Evolutionary conservation across 2,888 invertebrate species (phyloP).

Genomic region (Torymus tubicola): DNA sequence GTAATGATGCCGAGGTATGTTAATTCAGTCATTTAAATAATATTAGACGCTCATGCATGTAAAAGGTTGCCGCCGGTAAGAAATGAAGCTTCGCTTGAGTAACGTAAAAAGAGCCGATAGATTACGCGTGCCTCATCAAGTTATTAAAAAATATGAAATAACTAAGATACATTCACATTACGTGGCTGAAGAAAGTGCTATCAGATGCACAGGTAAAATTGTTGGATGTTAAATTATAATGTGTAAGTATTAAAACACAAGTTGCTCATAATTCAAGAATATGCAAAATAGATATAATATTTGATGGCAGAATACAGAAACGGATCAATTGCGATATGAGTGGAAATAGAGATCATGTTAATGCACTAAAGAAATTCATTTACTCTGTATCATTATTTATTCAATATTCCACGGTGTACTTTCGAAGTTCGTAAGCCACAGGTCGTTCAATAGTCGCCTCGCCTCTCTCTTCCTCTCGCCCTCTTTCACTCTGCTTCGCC

Average conservation of each 20-base stretch:
- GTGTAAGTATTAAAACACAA: no score
- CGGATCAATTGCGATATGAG: no score
- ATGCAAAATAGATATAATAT: no score
- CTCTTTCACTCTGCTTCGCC: background rate
- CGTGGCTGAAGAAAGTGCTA: background rate
- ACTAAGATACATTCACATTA: background rate
- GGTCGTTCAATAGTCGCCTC: no score
- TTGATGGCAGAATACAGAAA: no score
- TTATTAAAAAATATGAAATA: no score
- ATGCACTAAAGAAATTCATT: constrained; percentile 2
- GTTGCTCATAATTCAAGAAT: no score
- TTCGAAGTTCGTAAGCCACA: constrained; percentile 28
- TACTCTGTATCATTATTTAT: constrained; percentile 14
- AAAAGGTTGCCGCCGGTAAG: background rate
- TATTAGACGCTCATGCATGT: background rate
- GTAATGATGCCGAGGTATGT: no score
- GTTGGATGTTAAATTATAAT: no score
- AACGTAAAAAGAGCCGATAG: background rate
- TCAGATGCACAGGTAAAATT: no score
- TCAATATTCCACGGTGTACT: constrained; percentile 36
- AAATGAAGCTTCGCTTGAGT: background rate
- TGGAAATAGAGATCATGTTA: no score
- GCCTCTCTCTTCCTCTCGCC: no score
- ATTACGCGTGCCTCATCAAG: background rate
- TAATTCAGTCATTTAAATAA: constrained; percentile 3